A percentile compares a stretch with the other conserved stretches of the same genome.
Evolutionary conservation across 53 echinoderm and acorn worm species (phyloP).

Genomic region (Stichopus horrens): DNA sequence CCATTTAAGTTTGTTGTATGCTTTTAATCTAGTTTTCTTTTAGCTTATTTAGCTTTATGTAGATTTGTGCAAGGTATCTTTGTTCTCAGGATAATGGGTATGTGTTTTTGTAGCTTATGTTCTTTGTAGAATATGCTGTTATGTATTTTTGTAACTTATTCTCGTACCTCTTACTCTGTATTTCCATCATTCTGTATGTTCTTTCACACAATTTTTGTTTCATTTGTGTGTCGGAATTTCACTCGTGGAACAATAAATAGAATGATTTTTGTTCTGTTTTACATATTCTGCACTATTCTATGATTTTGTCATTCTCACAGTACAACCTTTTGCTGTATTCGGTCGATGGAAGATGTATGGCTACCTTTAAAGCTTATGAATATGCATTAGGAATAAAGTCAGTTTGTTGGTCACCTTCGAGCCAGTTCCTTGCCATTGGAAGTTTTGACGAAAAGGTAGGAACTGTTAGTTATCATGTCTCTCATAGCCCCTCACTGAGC

Average conservation of each 20-base stretch:
- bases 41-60: no score
- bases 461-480: no score
- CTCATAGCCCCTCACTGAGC: no score
- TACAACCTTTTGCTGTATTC: slow-evolving; percentile 90
- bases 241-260: background rate
- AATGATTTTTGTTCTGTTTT: background rate
- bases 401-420: slow-evolving; percentile 93
- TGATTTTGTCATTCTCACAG: slow-evolving; percentile 46
- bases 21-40: no score
- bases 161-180: no score
- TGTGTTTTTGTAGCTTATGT: no score
- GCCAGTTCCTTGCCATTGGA: slow-evolving; percentile 96
- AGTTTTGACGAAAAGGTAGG: slow-evolving; percentile 97
- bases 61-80: no score
- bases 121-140: no score
- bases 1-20: no score
- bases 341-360: slow-evolving; percentile 92
- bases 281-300: background rate
- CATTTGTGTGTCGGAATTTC: background rate
- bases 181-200: no score
- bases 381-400: slow-evolving; percentile 96
- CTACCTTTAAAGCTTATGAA: slow-evolving; percentile 94
- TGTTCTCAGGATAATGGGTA: no score
- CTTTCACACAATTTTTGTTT: background rate
- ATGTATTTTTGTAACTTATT: no score